phyloP scores from a whole-genome alignment of 2,113 vertebrate species.

The Anhinga anhinga region DNA sequence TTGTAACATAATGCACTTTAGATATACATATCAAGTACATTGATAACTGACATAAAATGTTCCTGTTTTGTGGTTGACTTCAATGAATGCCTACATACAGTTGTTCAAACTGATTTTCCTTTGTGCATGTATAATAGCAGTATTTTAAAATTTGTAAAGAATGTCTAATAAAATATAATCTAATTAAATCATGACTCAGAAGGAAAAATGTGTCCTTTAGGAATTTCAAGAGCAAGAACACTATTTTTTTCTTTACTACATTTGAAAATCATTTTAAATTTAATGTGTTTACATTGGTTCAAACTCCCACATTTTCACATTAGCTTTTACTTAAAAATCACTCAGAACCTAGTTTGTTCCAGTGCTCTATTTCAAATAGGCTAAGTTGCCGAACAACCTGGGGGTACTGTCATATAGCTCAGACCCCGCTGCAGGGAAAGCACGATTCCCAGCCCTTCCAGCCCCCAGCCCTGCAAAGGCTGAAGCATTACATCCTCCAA shows the following conservation, averaged over 20 bases:
- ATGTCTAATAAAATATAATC: conserved; percentile 82
- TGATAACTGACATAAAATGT: conserved; percentile 74
- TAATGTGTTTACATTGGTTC: conserved; percentile 58
- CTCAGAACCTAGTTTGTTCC: conserved; percentile 7
- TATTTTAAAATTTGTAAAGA: conserved; percentile 81
- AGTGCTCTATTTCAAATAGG: neutral
- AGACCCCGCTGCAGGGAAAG: neutral
- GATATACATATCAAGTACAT: conserved; percentile 85
- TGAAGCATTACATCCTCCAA: neutral
- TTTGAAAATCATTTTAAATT: conserved; percentile 54
- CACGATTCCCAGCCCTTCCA: neutral
- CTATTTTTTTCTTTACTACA: conserved; percentile 29
- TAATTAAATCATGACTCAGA: conserved; percentile 64
- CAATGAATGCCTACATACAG: conserved; percentile 67
- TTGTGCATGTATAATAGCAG: conserved; percentile 77
- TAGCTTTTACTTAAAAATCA: conserved; percentile 68
- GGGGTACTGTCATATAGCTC: neutral
- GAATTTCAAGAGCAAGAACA: conserved; percentile 40
- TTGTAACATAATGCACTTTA: conserved; percentile 98
- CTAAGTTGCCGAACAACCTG: neutral
- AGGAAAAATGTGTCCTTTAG: conserved; percentile 48
- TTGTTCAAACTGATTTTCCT: conserved; percentile 69
- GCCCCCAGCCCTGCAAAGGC: neutral
- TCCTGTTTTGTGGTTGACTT: conserved; percentile 75
- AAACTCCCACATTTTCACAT: conserved; percentile 59